phyloP scores from a whole-genome alignment of 30 jellyfish, hydroid and myxozoan genomes.

The Clytia hemisphaerica region DNA sequence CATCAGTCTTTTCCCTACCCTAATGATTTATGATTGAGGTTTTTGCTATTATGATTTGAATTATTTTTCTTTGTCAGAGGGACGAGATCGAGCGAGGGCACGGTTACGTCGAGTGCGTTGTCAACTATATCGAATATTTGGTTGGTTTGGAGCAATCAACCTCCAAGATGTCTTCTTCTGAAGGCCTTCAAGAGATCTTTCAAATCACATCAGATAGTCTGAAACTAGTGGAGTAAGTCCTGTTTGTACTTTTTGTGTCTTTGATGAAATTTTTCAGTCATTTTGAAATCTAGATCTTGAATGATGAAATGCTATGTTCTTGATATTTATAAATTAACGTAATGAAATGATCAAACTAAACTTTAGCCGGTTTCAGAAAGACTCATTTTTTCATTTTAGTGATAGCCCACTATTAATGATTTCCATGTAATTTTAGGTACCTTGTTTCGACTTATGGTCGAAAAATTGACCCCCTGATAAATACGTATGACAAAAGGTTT shows the following conservation, averaged over 20 bases:
- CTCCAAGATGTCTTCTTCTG: conserved; percentile 46
- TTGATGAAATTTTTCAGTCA: background rate
- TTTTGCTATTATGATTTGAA: background rate
- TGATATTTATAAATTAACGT: no score
- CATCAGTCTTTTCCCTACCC: background rate
- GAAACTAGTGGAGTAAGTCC: conserved; percentile 55
- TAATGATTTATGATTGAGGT: background rate
- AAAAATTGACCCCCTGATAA: conserved; percentile 30
- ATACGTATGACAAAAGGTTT: conserved; percentile 49
- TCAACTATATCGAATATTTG: conserved; percentile 53
- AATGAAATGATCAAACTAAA: no score
- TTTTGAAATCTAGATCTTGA: no score
- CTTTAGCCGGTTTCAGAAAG: no score
- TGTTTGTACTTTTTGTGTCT: background rate
- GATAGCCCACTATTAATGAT: background rate
- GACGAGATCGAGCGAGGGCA: conserved; percentile 68
- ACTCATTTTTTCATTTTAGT: background rate
- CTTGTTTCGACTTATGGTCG: conserved; percentile 65
- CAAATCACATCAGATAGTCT: conserved; percentile 63
- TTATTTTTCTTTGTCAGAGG: background rate
- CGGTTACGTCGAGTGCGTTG: conserved; percentile 64
- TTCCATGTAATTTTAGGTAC: conserved; percentile 21
- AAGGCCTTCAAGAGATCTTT: conserved; percentile 64
- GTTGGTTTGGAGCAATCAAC: conserved; percentile 74
- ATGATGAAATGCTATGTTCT: no score